Conservation (phyloP, 1,140 invertebrate species). For the Homalodisca vitripennis region DNA sequence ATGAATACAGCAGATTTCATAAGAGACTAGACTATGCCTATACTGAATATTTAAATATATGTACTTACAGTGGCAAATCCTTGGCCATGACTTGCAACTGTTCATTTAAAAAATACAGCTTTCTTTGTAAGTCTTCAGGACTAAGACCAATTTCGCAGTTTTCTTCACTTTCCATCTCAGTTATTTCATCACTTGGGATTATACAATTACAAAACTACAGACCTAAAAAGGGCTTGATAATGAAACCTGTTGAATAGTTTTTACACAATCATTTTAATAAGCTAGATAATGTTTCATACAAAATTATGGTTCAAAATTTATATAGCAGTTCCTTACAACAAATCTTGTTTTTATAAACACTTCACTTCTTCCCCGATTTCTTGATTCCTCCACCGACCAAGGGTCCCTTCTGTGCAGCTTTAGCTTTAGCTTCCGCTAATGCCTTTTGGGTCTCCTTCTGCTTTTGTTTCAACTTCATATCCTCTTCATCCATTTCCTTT, state of each 20-base stretch:
- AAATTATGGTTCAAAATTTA: background rate
- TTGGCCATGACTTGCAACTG: slow-evolving; percentile 83
- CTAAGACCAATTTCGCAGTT: background rate
- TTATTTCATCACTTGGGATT: no score
- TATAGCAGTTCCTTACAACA: background rate
- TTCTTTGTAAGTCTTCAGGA: slow-evolving; percentile 64
- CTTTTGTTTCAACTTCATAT: slow-evolving; percentile 59
- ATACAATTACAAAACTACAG: no score
- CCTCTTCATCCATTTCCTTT: slow-evolving; percentile 76
- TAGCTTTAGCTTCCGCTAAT: slow-evolving; percentile 76
- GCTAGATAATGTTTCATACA: background rate
- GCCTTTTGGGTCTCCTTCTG: slow-evolving; percentile 74
- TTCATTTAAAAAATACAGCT: slow-evolving; percentile 84
- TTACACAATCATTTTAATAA: background rate
- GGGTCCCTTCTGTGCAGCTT: slow-evolving; percentile 85
- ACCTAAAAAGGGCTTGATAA: no score
- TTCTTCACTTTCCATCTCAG: background rate
- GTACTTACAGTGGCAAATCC: slow-evolving; percentile 76
- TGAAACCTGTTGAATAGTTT: no score
- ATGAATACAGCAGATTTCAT: no score
- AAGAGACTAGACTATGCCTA: background rate
- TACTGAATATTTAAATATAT: background rate
- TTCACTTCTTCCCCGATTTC: slow-evolving; percentile 84
- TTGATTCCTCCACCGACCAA: slow-evolving; percentile 78
- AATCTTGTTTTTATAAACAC: background rate